A percentile compares a stretch with the other conserved stretches of the same genome.
Conservation (phyloP, 2,888 invertebrate genomes). For the Punctoribates punctum region DNA sequence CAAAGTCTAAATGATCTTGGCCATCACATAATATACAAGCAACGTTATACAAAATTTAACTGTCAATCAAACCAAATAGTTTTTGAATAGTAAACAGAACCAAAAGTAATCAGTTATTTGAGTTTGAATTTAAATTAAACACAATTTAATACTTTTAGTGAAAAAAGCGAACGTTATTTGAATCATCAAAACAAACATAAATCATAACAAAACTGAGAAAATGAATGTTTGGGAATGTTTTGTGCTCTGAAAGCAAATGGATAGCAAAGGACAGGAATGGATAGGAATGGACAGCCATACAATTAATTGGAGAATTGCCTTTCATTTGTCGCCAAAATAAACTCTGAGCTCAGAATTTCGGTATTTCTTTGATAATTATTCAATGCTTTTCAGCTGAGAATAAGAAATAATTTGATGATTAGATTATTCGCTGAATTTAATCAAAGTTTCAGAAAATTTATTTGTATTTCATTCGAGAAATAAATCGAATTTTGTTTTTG, state of each 20-base stretch:
- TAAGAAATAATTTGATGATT: not conserved
- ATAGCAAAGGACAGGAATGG: too few species aligned
- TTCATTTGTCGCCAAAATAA: constrained; percentile 1
- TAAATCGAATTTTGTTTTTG: not conserved
- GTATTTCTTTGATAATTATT: not conserved
- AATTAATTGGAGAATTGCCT: not conserved
- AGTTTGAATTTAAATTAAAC: too few species aligned
- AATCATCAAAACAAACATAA: too few species aligned
- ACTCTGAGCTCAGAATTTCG: not conserved
- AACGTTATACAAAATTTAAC: too few species aligned
- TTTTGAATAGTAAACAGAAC: too few species aligned
- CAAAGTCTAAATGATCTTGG: too few species aligned
- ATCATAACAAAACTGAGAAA: too few species aligned
- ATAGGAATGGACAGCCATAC: not conserved
- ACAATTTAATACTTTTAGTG: too few species aligned
- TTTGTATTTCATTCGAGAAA: not conserved
- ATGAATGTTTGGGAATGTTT: not conserved
- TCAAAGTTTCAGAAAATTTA: not conserved
- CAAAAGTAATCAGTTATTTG: too few species aligned
- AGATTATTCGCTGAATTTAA: not conserved
- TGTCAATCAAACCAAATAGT: too few species aligned
- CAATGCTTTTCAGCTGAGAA: not conserved
- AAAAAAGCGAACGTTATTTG: too few species aligned
- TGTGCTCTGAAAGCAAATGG: constrained; percentile 12
- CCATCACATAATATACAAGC: too few species aligned